Base-by-base conservation (phyloP, 1,140 invertebrate species). In the Palaemon carinicauda region DNA sequence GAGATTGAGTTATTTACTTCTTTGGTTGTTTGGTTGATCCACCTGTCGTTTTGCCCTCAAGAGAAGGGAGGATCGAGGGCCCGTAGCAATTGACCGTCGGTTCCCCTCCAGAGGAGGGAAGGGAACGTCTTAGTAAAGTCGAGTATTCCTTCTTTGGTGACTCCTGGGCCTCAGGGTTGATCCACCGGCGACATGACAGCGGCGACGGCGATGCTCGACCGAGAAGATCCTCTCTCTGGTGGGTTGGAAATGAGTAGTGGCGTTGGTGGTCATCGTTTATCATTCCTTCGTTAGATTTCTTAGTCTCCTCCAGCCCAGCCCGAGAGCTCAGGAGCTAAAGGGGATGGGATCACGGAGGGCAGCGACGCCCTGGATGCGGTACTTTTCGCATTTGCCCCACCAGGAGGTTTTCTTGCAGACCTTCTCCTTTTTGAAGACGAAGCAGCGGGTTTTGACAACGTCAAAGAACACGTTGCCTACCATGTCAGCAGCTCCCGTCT, bases 381-480 rank as follows among this genome's bases (percentile, higher is more conserved):
- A 92, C 83, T 94, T 94, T 17, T 94, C 91, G 90, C 97, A 98
- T 89, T 95, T 95, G 1, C 97, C 96, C 95, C 95, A 96, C 94
- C 95, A 96, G 3, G 94, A 94, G 14, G 94, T 92, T 89, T 95
- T 93, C 17, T 93, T 92, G 91, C 97, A 98, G 1, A 95, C 92
- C 87, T 94, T 94, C 87, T 96, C 94, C 1, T 94, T 93, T 90
- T 96, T 96, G 17, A 98, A 91, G 0, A 96, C 93, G 91, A 98
- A 98, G 90, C 97, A 98, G 90, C 97, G 96, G 0, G 96, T 97
- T 90, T 97, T 96, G 3, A 98, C 94, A 0, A 98, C 93, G 91
- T 98, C 97, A 93, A 99, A 99, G 92, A 97, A 98, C 10, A 98
- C 92, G 90, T 96, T 96, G 2, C 97, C 97, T 89, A 98, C 96